Percentiles rank a stretch among this genome's conserved stretches.
These are phyloP conservation scores for Trachymyrmex septentrionalis DNA, from an alignment of 1,140 invertebrate genomes.

Conservation along the genomic window DNA sequence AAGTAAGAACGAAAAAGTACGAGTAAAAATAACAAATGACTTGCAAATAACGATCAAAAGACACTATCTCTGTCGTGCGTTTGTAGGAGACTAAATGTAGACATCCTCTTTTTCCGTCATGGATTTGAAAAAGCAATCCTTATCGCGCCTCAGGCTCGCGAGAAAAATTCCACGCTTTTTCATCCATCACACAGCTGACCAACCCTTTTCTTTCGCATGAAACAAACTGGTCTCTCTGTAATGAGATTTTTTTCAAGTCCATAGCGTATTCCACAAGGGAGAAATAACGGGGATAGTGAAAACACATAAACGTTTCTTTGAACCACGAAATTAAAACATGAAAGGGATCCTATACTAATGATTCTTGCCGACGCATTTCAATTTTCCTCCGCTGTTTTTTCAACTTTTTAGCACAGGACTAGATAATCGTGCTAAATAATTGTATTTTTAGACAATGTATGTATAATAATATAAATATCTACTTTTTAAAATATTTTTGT, in stretches of 20 bases:
- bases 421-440: conserved; percentile 9
- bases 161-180: not conserved
- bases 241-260: conserved; percentile 11
- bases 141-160: not conserved
- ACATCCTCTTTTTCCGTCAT: not conserved
- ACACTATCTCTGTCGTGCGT: not conserved
- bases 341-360: not conserved
- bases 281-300: conserved; percentile 1
- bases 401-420: not conserved
- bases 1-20: not conserved
- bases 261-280: not conserved
- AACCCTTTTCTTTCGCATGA: not conserved
- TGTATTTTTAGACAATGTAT: not conserved
- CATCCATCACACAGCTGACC: not conserved
- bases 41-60: not conserved
- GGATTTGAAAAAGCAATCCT: conserved; percentile 11
- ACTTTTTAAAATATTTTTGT: not conserved
- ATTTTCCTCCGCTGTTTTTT: not conserved
- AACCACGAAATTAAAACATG: conserved; percentile 66
- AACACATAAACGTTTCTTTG: conserved; percentile 41
- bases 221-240: not conserved
- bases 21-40: conserved; percentile 2
- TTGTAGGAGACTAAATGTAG: not conserved
- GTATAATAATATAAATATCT: no score
- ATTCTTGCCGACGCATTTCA: not conserved